A percentile compares a stretch with the other conserved stretches of the same genome.
phyloP scores from a whole-genome alignment of 2,888 invertebrate genomes.

The Chymomyza caudatula region DNA sequence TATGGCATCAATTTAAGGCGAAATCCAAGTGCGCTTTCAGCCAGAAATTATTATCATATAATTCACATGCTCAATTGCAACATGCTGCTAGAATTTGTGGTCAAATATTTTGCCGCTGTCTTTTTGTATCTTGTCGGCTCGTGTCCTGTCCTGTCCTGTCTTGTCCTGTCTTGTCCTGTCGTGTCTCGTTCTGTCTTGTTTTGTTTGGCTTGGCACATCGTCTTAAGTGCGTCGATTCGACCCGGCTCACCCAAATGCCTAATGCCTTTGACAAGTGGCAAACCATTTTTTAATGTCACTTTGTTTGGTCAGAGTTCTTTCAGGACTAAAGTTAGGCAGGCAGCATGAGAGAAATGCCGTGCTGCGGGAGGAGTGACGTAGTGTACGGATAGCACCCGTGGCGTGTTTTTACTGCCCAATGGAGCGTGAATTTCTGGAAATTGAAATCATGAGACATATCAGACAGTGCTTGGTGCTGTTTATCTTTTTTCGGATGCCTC shows the following conservation, averaged over 20 bases:
- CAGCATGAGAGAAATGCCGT: not conserved
- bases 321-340: not conserved
- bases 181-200: not conserved
- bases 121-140: not conserved
- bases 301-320: conserved; percentile 23
- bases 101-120: not conserved
- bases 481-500: conserved; percentile 41
- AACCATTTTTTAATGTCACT: conserved; percentile 68
- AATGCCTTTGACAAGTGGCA: conserved; percentile 58
- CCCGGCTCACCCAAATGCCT: not conserved
- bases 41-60: not conserved
- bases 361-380: not conserved
- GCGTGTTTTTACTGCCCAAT: conserved; percentile 54
- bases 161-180: not conserved
- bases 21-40: not conserved
- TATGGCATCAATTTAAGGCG: not conserved
- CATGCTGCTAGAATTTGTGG: conserved; percentile 40
- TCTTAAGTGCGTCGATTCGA: not conserved
- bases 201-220: not conserved
- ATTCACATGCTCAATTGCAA: conserved; percentile 22
- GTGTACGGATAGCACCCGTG: not conserved
- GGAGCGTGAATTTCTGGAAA: conserved; percentile 65
- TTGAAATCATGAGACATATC: conserved; percentile 56
- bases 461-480: conserved; percentile 27
- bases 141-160: not conserved